These are phyloP conservation scores for Oreortyx pictus DNA, from an alignment of 2,797 vertebrate genomes.

Conservation along the genomic window DNA sequence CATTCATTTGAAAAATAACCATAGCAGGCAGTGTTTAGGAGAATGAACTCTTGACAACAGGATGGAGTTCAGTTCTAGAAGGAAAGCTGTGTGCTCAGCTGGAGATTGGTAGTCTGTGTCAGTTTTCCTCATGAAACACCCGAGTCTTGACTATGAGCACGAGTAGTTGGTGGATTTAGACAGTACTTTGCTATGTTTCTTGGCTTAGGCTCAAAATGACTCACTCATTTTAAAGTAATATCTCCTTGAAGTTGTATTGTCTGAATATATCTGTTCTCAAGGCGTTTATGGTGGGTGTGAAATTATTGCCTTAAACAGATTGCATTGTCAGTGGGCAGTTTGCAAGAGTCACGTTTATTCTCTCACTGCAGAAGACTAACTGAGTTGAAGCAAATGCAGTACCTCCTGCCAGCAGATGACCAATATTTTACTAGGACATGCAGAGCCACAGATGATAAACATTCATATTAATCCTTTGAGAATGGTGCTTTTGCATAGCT, in stretches of 20 bases:
- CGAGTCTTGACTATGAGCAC: background rate
- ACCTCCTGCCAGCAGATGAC: background rate
- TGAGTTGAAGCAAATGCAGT: background rate
- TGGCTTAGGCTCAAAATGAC: background rate
- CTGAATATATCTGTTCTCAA: constrained; percentile 21
- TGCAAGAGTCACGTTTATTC: constrained; percentile 15
- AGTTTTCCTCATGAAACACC: background rate
- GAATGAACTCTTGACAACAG: background rate
- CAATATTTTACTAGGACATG: background rate
- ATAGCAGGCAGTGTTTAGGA: background rate
- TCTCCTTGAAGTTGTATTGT: background rate
- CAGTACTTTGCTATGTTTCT: background rate
- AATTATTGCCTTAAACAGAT: constrained; percentile 42
- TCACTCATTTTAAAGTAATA: background rate
- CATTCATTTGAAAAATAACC: background rate
- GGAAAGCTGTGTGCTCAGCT: background rate
- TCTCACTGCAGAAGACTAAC: background rate
- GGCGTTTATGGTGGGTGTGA: constrained; percentile 23
- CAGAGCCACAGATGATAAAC: background rate
- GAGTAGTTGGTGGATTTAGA: background rate
- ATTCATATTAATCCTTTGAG: background rate
- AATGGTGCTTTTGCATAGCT: background rate
- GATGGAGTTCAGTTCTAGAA: background rate
- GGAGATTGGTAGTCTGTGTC: background rate
- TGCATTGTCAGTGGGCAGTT: background rate